phyloP scores from a whole-genome alignment of 2,113 vertebrate species.

The Grallaria varia region DNA sequence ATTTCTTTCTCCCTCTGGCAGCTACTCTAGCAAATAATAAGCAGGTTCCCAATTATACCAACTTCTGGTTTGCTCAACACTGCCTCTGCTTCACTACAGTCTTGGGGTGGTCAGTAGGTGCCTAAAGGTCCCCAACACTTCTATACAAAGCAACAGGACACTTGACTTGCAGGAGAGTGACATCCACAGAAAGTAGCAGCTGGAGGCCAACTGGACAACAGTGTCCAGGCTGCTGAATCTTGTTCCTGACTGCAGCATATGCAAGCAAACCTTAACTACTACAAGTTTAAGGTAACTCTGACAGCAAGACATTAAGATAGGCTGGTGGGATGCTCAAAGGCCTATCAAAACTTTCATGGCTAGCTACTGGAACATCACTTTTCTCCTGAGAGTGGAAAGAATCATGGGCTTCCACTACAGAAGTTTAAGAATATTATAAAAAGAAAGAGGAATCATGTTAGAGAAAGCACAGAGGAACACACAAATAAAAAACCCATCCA shows the following conservation, averaged over 20 bases:
- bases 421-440: neutral
- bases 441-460: neutral
- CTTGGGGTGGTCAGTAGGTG: neutral
- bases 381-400: neutral
- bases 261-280: neutral
- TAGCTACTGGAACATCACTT: neutral
- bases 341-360: neutral
- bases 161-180: neutral
- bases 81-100: neutral
- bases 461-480: neutral
- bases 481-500: neutral
- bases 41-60: neutral
- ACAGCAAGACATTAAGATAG: neutral
- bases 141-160: neutral
- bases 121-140: too few species aligned
- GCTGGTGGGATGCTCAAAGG: neutral
- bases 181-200: neutral
- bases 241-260: neutral
- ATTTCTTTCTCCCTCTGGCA: neutral
- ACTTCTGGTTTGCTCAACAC: neutral
- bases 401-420: neutral
- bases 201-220: neutral
- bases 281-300: neutral
- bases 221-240: neutral
- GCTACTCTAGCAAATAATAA: neutral